phyloP scores from a whole-genome alignment of 2,888 invertebrate species.

The Drosophila testacea region DNA sequence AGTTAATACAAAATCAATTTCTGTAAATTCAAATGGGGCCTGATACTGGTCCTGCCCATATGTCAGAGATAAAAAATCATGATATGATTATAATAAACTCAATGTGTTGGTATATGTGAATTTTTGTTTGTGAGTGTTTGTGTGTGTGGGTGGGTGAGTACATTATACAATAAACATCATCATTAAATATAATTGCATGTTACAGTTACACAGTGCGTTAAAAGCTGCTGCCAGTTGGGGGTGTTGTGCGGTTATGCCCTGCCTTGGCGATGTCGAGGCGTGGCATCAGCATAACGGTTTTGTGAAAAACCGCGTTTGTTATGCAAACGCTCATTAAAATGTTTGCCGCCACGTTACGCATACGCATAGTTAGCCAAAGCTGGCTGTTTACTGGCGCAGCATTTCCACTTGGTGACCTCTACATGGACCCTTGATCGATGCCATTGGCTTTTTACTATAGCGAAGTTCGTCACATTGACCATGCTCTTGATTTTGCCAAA shows the following conservation, averaged over 20 bases:
- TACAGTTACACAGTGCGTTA: constrained; percentile 68
- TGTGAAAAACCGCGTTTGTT: constrained; percentile 72
- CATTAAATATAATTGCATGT: constrained; percentile 78
- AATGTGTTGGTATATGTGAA: neutral
- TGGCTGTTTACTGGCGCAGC: constrained; percentile 22
- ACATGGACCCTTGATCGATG: neutral
- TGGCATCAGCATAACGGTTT: constrained; percentile 22
- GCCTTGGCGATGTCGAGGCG: constrained; percentile 6
- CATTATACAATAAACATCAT: constrained; percentile 74
- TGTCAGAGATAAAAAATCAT: constrained; percentile 59
- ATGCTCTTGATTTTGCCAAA: neutral
- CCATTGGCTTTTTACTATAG: constrained; percentile 15
- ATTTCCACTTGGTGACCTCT: constrained; percentile 6
- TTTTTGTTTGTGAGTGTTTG: neutral
- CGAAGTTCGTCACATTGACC: constrained; percentile 3
- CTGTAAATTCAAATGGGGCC: constrained; percentile 60
- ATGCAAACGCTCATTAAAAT: constrained; percentile 78
- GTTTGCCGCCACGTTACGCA: constrained; percentile 64
- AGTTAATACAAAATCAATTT: constrained; percentile 75
- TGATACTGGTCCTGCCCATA: constrained; percentile 19
- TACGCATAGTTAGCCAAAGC: constrained; percentile 62
- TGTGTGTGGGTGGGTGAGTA: constrained; percentile 41
- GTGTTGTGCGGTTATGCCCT: constrained; percentile 25
- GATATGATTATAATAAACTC: constrained; percentile 56
- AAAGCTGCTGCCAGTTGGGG: constrained; percentile 49